These are phyloP conservation scores for Anagrus nilaparvatae DNA, from an alignment of 1,140 invertebrate species.

Conservation along the genomic window DNA sequence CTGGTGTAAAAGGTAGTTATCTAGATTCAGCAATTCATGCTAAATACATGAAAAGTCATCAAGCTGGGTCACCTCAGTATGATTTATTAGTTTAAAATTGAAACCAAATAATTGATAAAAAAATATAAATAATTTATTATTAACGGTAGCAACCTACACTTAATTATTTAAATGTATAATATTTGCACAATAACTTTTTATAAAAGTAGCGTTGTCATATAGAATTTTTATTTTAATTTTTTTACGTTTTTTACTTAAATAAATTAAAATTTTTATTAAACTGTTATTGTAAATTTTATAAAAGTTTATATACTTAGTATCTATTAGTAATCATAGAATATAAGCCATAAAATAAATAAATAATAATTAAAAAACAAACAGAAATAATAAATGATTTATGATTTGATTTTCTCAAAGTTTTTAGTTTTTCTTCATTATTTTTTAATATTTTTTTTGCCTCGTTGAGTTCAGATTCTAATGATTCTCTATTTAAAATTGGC, in stretches of 20 bases:
- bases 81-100: slow-evolving; percentile 49
- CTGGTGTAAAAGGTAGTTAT: slow-evolving; percentile 55
- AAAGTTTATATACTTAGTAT: no score
- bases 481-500: slow-evolving; percentile 28
- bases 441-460: slow-evolving; percentile 28
- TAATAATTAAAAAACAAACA: slow-evolving; percentile 26
- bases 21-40: slow-evolving; percentile 58
- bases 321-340: slow-evolving; percentile 21
- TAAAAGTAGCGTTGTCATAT: no score
- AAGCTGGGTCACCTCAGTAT: slow-evolving; percentile 57
- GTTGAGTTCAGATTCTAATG: slow-evolving; percentile 30
- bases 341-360: slow-evolving; percentile 29
- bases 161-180: slow-evolving; percentile 4
- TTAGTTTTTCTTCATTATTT: slow-evolving; percentile 28
- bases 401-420: slow-evolving; percentile 28
- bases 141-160: neutral
- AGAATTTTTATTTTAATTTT: no score
- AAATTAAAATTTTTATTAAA: slow-evolving; percentile 11
- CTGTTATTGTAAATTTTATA: slow-evolving; percentile 14
- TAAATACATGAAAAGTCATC: slow-evolving; percentile 56
- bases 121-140: slow-evolving; percentile 7
- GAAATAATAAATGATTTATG: slow-evolving; percentile 31
- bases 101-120: no score
- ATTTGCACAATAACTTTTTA: neutral
- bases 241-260: slow-evolving; percentile 3